These are phyloP conservation scores for Furnarius figulus DNA, from an alignment of 2,113 vertebrate species.

Conservation along the genomic window DNA sequence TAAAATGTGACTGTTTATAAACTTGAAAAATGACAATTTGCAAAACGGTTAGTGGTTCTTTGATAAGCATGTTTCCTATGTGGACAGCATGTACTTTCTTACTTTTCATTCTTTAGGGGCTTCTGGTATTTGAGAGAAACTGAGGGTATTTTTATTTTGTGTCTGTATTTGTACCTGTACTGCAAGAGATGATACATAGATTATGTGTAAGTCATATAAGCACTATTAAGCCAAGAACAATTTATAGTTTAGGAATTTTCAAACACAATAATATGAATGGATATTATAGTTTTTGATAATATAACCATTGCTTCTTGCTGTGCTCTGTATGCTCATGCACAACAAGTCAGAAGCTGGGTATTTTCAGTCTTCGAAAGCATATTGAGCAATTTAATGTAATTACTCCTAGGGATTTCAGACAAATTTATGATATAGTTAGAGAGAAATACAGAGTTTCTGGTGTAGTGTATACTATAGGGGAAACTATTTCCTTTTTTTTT, in stretches of 20 bases:
- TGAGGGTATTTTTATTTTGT: background rate
- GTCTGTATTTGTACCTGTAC: background rate
- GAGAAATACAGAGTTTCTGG: background rate
- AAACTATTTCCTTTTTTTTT: background rate
- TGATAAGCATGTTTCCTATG: background rate
- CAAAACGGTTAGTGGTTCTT: background rate
- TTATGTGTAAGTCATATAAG: background rate
- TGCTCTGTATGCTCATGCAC: background rate
- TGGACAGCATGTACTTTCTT: background rate
- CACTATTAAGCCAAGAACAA: background rate
- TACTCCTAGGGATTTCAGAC: background rate
- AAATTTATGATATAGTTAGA: background rate
- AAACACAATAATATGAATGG: background rate
- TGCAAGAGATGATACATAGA: background rate
- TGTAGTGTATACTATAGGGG: background rate
- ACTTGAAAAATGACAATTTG: background rate
- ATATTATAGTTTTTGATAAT: background rate
- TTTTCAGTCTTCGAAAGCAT: background rate
- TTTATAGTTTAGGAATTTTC: background rate
- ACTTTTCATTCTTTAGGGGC: background rate
- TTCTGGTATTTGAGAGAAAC: background rate
- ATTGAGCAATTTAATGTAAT: background rate
- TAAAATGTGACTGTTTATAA: background rate
- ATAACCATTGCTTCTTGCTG: background rate
- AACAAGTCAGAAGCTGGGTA: background rate